A percentile compares a stretch with the other conserved stretches of the same genome.
These are phyloP conservation scores for Pseudomyrmex pallidus DNA, from an alignment of 1,140 invertebrate species.

Conservation along the genomic window DNA sequence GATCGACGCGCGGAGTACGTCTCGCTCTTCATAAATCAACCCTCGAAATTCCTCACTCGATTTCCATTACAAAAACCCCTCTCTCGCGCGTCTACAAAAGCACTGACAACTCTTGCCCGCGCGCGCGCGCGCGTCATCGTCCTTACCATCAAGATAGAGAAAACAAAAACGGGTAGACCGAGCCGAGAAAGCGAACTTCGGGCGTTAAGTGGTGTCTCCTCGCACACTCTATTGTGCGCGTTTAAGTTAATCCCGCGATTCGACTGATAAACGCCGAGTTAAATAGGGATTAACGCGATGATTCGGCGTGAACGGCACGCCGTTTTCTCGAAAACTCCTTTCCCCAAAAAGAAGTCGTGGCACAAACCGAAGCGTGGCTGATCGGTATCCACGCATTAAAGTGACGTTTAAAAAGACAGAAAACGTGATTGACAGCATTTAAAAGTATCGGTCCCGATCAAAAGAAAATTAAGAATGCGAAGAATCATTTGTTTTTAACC, in stretches of 20 bases:
- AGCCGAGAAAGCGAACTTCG: conserved; percentile 12
- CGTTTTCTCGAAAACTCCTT: conserved; percentile 10
- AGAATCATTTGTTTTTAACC: no score
- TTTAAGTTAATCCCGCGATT: conserved; percentile 76
- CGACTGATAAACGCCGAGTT: conserved; percentile 73
- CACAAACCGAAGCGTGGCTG: conserved; percentile 23
- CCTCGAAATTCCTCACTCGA: conserved; percentile 68
- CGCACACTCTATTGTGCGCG: conserved; percentile 61
- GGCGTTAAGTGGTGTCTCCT: conserved; percentile 68
- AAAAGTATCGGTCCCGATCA: no score
- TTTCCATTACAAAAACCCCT: conserved; percentile 74
- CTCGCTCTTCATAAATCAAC: neutral
- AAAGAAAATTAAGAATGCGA: no score
- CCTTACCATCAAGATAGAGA: conserved; percentile 62
- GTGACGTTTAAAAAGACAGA: conserved; percentile 68
- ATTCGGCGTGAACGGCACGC: conserved; percentile 63
- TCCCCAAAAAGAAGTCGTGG: conserved; percentile 19
- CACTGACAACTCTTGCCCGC: conserved; percentile 59
- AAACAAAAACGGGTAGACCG: neutral
- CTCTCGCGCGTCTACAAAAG: conserved; percentile 24
- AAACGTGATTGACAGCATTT: neutral
- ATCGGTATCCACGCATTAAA: conserved; percentile 72
- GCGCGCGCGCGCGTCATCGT: conserved; percentile 21
- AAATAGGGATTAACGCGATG: conserved; percentile 79
- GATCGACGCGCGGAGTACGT: neutral